Conservation (phyloP, 2,113 vertebrate genomes). For the Seriola dumerili region DNA sequence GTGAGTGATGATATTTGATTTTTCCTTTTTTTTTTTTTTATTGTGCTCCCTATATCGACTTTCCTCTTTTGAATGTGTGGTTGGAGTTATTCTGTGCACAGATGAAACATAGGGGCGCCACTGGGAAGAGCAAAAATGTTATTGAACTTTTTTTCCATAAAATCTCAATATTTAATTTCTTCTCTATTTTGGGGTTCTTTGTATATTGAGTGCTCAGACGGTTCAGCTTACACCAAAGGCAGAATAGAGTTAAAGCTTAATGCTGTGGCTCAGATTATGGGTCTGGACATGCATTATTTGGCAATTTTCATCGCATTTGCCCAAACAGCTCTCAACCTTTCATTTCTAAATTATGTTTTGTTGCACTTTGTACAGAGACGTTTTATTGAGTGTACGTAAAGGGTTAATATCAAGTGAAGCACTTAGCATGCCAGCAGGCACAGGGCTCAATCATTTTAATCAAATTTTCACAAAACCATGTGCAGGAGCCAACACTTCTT, state of each 20-base stretch:
- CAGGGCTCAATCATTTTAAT: conserved; percentile 54
- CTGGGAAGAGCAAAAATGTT: conserved; percentile 34
- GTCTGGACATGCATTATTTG: neutral
- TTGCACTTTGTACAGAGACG: conserved; percentile 15
- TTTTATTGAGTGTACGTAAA: conserved; percentile 20
- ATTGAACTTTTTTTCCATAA: conserved; percentile 30
- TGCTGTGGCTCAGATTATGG: conserved; percentile 17
- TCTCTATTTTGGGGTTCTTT: conserved; percentile 45
- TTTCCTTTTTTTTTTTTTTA: neutral
- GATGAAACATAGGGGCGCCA: conserved; percentile 33
- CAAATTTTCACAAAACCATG: conserved; percentile 54
- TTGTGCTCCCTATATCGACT: conserved; percentile 11
- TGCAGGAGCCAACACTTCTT: conserved; percentile 6
- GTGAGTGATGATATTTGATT: conserved; percentile 47
- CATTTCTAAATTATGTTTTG: conserved; percentile 22
- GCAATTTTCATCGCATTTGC: conserved; percentile 11
- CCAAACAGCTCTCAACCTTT: neutral
- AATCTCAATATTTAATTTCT: conserved; percentile 48
- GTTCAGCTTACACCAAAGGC: conserved; percentile 13
- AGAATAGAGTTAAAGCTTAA: neutral
- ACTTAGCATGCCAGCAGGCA: conserved; percentile 41
- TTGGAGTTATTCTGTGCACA: neutral
- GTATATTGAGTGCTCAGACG: conserved; percentile 15
- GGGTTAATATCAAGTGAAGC: conserved; percentile 46
- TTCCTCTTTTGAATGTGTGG: conserved; percentile 17